Percentiles rank a stretch among this genome's conserved stretches.
These are phyloP conservation scores for Zoroaster sp. DNA, from an alignment of 53 echinoderm and acorn worm species.

Conservation along the genomic window DNA sequence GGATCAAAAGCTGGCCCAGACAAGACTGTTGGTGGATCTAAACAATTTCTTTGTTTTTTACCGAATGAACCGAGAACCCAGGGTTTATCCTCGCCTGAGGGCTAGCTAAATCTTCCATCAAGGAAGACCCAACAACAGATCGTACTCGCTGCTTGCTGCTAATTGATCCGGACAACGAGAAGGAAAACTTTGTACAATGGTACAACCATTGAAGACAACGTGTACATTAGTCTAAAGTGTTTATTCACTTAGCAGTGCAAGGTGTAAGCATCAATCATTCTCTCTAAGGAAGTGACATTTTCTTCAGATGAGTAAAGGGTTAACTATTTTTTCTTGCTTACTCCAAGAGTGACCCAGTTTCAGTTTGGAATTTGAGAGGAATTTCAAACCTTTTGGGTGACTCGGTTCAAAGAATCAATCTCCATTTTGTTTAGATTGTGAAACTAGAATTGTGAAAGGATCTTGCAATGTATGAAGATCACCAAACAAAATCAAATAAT, in stretches of 20 bases:
- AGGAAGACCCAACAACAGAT: neutral
- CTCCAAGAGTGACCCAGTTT: neutral
- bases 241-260: too few relatives aligned
- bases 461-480: too few relatives aligned
- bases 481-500: too few relatives aligned
- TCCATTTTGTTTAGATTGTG: too few relatives aligned
- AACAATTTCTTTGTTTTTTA: neutral
- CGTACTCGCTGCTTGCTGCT: neutral
- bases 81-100: neutral
- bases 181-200: neutral
- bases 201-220: neutral
- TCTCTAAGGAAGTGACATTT: neutral
- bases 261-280: too few relatives aligned
- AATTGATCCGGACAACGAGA: neutral
- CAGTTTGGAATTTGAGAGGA: neutral
- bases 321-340: neutral
- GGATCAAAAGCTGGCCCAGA: neutral
- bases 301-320: constrained; percentile 3
- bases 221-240: too few relatives aligned
- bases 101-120: neutral
- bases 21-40: neutral
- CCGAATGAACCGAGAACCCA: neutral
- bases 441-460: too few relatives aligned
- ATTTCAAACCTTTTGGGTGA: neutral
- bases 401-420: too few relatives aligned